phyloP scores from a whole-genome alignment of 2,797 vertebrate species.

The Halcyon badia region DNA sequence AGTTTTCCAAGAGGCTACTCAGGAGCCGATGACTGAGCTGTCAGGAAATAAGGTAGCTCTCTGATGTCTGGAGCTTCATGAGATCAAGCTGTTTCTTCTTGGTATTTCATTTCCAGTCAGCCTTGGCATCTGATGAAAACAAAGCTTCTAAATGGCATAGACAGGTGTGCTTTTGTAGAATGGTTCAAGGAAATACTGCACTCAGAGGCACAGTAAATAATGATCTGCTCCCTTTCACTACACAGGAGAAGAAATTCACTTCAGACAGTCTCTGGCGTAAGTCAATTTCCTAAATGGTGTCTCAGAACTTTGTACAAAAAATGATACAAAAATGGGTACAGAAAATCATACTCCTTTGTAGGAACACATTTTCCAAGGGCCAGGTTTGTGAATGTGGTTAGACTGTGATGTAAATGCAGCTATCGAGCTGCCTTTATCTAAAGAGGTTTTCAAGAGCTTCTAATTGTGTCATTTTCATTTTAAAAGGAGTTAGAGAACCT shows the following conservation, averaged over 20 bases:
- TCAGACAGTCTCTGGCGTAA: background rate
- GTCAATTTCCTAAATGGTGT: background rate
- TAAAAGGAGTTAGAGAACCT: background rate
- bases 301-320: background rate
- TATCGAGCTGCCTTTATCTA: background rate
- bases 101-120: background rate
- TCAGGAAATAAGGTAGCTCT: background rate
- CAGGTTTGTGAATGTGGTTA: background rate
- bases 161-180: background rate
- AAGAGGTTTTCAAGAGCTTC: background rate
- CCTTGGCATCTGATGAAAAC: slow-evolving; percentile 4
- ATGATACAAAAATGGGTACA: background rate
- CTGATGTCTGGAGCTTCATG: background rate
- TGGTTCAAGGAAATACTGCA: background rate
- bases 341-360: background rate
- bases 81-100: background rate
- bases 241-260: background rate
- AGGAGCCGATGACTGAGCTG: background rate
- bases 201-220: background rate
- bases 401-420: background rate
- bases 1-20: background rate
- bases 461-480: background rate
- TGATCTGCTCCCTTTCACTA: background rate
- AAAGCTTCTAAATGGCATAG: background rate
- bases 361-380: background rate